Evolutionary conservation across 1,140 invertebrate species (phyloP).

Genomic region (Drosophila pseudoobscura): DNA sequence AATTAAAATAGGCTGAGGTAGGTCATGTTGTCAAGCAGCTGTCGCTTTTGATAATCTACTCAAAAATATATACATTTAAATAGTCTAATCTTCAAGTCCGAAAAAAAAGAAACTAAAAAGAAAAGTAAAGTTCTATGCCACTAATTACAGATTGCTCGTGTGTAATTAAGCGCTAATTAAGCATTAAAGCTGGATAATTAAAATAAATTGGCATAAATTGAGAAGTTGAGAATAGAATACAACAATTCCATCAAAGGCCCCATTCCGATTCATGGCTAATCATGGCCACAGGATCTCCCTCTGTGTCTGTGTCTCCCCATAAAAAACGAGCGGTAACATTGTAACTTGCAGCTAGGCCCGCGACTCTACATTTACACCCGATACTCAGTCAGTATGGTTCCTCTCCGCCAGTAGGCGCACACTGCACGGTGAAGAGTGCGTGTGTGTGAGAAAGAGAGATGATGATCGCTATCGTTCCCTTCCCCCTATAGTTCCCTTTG

Average conservation of each 20-base stretch:
- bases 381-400: too few relatives aligned
- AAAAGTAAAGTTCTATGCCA: slow-evolving; percentile 13
- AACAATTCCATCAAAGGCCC: slow-evolving; percentile 25
- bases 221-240: slow-evolving; percentile 29
- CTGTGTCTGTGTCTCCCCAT: slow-evolving; percentile 19
- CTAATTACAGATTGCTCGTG: slow-evolving; percentile 43
- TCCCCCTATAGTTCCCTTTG: too few relatives aligned
- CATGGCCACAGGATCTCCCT: slow-evolving; percentile 42
- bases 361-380: too few relatives aligned
- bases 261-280: slow-evolving; percentile 42
- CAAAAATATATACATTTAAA: slow-evolving; percentile 21
- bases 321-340: too few relatives aligned
- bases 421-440: too few relatives aligned
- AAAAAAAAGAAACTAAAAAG: not conserved
- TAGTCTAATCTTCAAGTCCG: slow-evolving; percentile 16
- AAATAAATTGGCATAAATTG: slow-evolving; percentile 50
- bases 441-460: too few relatives aligned
- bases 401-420: too few relatives aligned
- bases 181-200: slow-evolving; percentile 51
- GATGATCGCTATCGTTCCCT: too few relatives aligned
- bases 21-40: slow-evolving; percentile 66
- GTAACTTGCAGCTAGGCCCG: too few relatives aligned
- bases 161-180: slow-evolving; percentile 48
- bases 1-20: slow-evolving; percentile 59
- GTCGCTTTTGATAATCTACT: slow-evolving; percentile 30